These are phyloP conservation scores for Orbicella faveolata DNA, from an alignment of 64 coral and sea anemone species.

Conservation along the genomic window DNA sequence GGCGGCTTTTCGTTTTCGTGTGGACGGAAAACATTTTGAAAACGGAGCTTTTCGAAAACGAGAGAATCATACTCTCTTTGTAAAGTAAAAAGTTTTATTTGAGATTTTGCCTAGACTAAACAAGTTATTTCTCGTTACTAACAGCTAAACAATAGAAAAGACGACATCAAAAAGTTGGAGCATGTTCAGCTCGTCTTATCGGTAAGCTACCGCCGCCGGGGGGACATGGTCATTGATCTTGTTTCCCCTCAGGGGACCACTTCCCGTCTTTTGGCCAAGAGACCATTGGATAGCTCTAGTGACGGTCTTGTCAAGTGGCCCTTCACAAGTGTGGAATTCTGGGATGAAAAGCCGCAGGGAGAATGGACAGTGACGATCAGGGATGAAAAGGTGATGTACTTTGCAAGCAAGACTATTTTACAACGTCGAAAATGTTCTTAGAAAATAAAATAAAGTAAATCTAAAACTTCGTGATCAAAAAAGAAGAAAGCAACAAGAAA, in stretches of 20 bases:
- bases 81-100: too few species aligned
- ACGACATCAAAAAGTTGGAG: constrained; percentile 55
- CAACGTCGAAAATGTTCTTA: too few species aligned
- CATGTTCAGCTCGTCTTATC: constrained; percentile 69
- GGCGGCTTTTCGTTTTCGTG: too few species aligned
- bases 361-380: constrained; percentile 56
- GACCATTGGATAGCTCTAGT: constrained; percentile 45
- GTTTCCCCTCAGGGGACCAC: constrained; percentile 60
- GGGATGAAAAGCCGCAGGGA: constrained; percentile 76
- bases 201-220: constrained; percentile 60
- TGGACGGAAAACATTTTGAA: too few species aligned
- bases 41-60: too few species aligned
- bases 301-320: constrained; percentile 71
- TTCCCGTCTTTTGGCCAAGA: constrained; percentile 52
- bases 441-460: too few species aligned
- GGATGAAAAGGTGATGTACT: constrained; percentile 35
- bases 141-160: background rate
- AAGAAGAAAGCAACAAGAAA: too few species aligned
- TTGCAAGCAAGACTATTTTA: too few species aligned
- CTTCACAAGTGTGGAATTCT: constrained; percentile 73
- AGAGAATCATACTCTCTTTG: too few species aligned
- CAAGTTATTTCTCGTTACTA: background rate
- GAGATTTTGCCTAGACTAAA: background rate
- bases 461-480: too few species aligned
- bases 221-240: constrained; percentile 65